Evolutionary conservation across 2,113 vertebrate species (phyloP).

Genomic region (Hippocampus mohnikei): DNA sequence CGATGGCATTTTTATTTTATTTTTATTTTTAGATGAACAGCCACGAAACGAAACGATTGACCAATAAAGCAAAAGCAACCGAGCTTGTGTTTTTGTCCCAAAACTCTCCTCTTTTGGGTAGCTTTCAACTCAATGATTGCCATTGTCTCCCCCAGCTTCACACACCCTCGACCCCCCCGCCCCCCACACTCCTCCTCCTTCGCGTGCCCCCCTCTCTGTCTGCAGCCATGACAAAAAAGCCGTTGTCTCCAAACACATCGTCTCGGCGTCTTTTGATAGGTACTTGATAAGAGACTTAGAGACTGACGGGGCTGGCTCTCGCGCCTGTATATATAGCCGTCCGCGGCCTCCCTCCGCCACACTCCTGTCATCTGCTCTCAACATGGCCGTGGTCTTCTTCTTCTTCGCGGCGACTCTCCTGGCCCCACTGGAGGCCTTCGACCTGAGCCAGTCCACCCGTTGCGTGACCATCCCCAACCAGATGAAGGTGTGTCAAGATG

Average conservation of each 20-base stretch:
- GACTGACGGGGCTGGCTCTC: slow-evolving; percentile 59
- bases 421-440: slow-evolving; percentile 64
- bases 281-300: slow-evolving; percentile 70
- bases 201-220: slow-evolving; percentile 56
- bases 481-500: slow-evolving; percentile 79
- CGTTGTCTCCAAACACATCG: slow-evolving; percentile 70
- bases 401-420: slow-evolving; percentile 31
- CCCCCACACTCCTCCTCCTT: slow-evolving; percentile 2
- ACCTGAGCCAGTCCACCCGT: slow-evolving; percentile 83
- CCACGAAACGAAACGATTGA: background rate
- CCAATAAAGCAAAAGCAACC: background rate
- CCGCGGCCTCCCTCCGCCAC: background rate
- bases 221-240: slow-evolving; percentile 69
- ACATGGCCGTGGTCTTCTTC: slow-evolving; percentile 48
- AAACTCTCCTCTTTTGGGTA: background rate
- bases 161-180: background rate
- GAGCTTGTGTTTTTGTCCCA: background rate
- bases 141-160: slow-evolving; percentile 11
- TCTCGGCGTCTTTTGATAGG: slow-evolving; percentile 73
- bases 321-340: slow-evolving; percentile 61
- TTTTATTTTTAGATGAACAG: no score
- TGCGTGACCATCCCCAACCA: slow-evolving; percentile 81
- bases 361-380: slow-evolving; percentile 12
- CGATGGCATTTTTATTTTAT: no score
- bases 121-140: slow-evolving; percentile 25